Conservation (phyloP, 2,797 vertebrate species). For the Aratinga solstitialis region DNA sequence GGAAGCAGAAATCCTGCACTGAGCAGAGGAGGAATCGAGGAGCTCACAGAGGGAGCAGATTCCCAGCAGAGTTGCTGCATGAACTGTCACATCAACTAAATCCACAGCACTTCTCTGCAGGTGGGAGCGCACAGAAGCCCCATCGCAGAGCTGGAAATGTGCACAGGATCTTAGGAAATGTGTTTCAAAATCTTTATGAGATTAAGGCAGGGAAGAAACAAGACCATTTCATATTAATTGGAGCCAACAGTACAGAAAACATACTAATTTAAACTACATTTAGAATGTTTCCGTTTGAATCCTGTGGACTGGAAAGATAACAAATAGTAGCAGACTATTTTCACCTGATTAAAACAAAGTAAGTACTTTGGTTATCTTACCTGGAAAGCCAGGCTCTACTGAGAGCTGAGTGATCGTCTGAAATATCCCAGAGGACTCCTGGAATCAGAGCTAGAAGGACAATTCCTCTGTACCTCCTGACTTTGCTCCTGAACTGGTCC, state of each 20-base stretch:
- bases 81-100: neutral
- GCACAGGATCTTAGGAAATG: neutral
- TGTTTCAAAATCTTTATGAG: neutral
- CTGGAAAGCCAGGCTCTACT: slow-evolving; percentile 34
- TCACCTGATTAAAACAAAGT: slow-evolving; percentile 47
- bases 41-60: fast-evolving
- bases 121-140: neutral
- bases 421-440: neutral
- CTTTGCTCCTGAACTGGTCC: neutral
- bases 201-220: neutral
- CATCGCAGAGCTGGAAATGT: fast-evolving
- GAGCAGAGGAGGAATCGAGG: fast-evolving
- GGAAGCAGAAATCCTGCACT: fast-evolving
- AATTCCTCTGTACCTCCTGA: neutral
- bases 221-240: neutral
- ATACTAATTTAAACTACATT: neutral
- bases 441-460: neutral
- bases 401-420: slow-evolving; percentile 10
- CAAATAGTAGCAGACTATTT: slow-evolving; percentile 49
- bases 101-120: neutral
- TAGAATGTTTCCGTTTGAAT: neutral
- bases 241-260: neutral
- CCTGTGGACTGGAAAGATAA: slow-evolving; percentile 41
- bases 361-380: slow-evolving; percentile 47
- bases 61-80: neutral